Conservation (phyloP, 2,888 invertebrate species). For the Cephalotes varians region DNA sequence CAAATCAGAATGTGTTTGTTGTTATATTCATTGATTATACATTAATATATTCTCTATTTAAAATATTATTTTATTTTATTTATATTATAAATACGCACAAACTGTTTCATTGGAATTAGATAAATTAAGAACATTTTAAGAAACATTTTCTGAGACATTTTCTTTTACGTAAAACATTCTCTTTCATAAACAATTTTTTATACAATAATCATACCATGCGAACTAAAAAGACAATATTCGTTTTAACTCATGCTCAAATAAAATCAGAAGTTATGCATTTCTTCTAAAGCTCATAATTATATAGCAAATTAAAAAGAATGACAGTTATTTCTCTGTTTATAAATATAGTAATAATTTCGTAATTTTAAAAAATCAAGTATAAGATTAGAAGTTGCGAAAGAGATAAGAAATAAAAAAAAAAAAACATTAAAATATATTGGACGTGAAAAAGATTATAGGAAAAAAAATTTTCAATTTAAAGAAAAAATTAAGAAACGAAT, state of each 20-base stretch:
- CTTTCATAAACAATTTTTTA: not conserved
- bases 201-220: not conserved
- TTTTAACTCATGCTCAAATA: not conserved
- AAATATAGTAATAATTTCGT: conserved; percentile 1
- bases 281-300: not conserved
- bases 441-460: not conserved
- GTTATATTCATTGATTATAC: not conserved
- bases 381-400: not conserved
- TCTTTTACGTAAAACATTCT: too few relatives aligned
- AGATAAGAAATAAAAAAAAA: not conserved
- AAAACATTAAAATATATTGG: not conserved
- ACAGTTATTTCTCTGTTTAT: not conserved
- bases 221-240: not conserved
- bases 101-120: not conserved
- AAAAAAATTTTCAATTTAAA: not conserved
- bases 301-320: not conserved
- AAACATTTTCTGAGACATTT: too few relatives aligned
- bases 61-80: not conserved
- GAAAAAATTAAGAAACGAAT: not conserved
- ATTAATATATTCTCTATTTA: not conserved
- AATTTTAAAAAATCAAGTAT: not conserved
- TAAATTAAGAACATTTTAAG: not conserved
- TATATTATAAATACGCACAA: not conserved
- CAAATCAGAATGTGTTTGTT: not conserved
- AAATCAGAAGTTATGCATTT: not conserved